Conservation (phyloP, 2,888 invertebrate species). For the Ganaspis brasiliensis region DNA sequence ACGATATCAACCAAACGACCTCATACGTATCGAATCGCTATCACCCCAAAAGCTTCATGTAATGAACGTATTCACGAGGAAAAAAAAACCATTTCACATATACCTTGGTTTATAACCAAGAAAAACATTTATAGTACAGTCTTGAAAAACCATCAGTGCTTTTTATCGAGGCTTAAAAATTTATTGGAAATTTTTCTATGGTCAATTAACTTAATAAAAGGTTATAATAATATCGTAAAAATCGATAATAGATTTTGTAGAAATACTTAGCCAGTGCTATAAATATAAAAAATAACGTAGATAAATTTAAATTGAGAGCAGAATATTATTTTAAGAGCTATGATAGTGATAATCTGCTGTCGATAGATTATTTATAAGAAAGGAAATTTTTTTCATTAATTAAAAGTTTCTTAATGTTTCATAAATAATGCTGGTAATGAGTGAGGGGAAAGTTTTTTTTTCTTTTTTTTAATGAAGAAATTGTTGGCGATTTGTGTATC, state of each 20-base stretch:
- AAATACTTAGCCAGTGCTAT: background rate
- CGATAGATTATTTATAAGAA: too few species aligned
- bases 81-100: background rate
- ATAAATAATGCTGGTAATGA: too few species aligned
- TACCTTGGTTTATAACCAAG: background rate
- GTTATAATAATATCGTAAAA: constrained; percentile 1
- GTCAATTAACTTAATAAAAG: constrained; percentile 1
- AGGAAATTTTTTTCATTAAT: too few species aligned
- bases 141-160: background rate
- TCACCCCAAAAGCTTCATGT: constrained; percentile 18
- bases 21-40: constrained; percentile 35
- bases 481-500: background rate
- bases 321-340: background rate
- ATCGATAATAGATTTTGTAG: background rate
- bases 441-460: too few species aligned
- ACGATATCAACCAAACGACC: constrained; percentile 27
- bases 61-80: constrained; percentile 28
- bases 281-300: background rate
- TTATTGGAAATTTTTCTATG: background rate
- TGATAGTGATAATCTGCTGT: too few species aligned
- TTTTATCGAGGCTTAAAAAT: constrained; percentile 1
- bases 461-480: background rate
- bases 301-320: too few species aligned
- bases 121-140: constrained; percentile 2
- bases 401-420: too few species aligned